phyloP scores from a whole-genome alignment of 2,113 vertebrate genomes.

The Anhinga rufa region DNA sequence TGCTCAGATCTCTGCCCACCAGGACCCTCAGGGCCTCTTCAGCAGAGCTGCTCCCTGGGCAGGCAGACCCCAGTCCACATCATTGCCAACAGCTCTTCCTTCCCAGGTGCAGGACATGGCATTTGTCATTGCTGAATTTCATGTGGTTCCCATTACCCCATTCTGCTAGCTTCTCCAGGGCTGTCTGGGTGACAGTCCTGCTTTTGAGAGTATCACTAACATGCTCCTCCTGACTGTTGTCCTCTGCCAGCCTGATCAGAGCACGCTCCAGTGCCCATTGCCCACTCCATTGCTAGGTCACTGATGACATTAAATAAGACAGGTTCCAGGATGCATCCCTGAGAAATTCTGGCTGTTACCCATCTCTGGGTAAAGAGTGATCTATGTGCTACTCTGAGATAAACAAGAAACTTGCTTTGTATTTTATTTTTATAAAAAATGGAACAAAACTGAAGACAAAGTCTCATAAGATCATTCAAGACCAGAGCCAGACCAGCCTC shows the following conservation, averaged over 20 bases:
- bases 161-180: background rate
- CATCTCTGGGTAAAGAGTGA: background rate
- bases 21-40: background rate
- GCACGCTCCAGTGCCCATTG: no score
- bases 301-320: background rate
- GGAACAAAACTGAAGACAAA: background rate
- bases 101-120: background rate
- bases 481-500: background rate
- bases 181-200: background rate
- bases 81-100: background rate
- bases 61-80: rapidly evolving
- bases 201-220: background rate
- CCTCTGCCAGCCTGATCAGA: background rate
- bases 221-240: background rate
- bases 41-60: background rate
- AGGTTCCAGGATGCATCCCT: background rate
- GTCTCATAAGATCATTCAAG: background rate
- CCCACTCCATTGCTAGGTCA: rapidly evolving
- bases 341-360: background rate
- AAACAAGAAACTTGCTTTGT: background rate
- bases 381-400: background rate
- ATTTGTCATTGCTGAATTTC: background rate
- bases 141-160: rapidly evolving
- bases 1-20: background rate
- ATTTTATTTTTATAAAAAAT: background rate